Evolutionary conservation across 2,888 invertebrate genomes (phyloP).

Genomic region (Ceriagrion tenellum): DNA sequence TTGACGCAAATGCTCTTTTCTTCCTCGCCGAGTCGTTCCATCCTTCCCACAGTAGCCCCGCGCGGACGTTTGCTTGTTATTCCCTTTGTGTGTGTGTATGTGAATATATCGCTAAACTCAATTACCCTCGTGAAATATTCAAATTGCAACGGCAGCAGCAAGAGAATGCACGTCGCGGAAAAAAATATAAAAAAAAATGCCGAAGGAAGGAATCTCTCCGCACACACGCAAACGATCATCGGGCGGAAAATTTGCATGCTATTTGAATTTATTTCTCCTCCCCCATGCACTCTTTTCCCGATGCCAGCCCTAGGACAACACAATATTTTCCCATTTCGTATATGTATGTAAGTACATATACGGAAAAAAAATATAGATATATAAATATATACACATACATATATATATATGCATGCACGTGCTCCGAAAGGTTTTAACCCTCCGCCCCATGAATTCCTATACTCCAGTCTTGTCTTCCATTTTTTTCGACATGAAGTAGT

Average conservation of each 20-base stretch:
- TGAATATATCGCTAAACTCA: neutral
- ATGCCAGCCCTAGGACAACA: slow-evolving; percentile 15
- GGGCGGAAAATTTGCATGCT: neutral
- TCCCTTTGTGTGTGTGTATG: neutral
- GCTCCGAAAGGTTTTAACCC: neutral
- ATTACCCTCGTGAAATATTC: slow-evolving; percentile 29
- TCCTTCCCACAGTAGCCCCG: neutral
- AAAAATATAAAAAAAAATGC: too few species aligned
- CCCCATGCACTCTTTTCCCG: neutral
- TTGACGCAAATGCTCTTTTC: neutral
- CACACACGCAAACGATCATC: neutral
- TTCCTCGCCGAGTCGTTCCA: neutral
- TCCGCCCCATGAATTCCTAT: neutral
- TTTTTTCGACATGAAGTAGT: neutral
- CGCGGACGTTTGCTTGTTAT: neutral
- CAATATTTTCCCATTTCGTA: neutral
- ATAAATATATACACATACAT: too few species aligned
- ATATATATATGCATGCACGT: too few species aligned
- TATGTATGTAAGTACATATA: too few species aligned
- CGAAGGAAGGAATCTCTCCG: neutral
- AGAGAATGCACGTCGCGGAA: slow-evolving; percentile 25
- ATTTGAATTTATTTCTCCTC: slow-evolving; percentile 34
- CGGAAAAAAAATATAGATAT: too few species aligned
- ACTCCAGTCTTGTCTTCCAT: neutral
- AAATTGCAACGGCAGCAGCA: slow-evolving; percentile 1